Evolutionary conservation across 2,113 vertebrate genomes (phyloP), one percentile per base, ranked within the genome.

Genomic region (Macquaria australasica): DNA sequence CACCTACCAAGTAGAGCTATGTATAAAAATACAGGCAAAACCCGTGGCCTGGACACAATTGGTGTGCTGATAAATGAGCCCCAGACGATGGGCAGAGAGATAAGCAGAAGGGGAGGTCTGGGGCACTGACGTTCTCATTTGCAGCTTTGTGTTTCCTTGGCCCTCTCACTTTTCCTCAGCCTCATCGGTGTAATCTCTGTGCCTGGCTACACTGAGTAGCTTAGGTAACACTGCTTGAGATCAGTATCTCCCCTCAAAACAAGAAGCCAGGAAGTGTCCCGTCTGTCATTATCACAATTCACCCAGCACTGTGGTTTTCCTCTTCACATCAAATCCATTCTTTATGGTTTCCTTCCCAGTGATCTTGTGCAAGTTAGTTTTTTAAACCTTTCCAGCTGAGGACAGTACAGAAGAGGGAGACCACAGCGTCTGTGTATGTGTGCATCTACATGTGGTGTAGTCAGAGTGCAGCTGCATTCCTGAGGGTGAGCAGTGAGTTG

Each of bases 241-340:
- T 94, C 73, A 20, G 82, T 86, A 93, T 91, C 91, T 87, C 56
- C 62, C 62, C 77, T 82, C 82, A 87, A 88, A 92, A 93, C 87
- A 92, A 90, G 79, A 79, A 91, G 89, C 81, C 92, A 92, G 93
- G 93, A 95, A 94, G 92, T 89, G 89, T 93, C 91, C 88, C 59
- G 68, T 89, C 88, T 92, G 88, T 94, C 91, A 91, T 90, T 86
- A 93, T 88, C 93, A 90, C 90, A 90, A 80, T 87, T 91, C 88
- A 91, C 77, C 69, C 84, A 77, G 85, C 71, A 76, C 84, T 82
- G 91, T 82, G 89, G 84, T 86, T 93, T 95, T 93, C 91, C 89
- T 93, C 73, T 83, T 91, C 84, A 89, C 81, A 89, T 93, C 86
- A 92, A 74, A 88, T 90, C 82, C 58, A 81, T 71, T 87, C 86